Evolutionary conservation across 1,140 invertebrate genomes (phyloP).

Genomic region (Aporrectodea caliginosa): DNA sequence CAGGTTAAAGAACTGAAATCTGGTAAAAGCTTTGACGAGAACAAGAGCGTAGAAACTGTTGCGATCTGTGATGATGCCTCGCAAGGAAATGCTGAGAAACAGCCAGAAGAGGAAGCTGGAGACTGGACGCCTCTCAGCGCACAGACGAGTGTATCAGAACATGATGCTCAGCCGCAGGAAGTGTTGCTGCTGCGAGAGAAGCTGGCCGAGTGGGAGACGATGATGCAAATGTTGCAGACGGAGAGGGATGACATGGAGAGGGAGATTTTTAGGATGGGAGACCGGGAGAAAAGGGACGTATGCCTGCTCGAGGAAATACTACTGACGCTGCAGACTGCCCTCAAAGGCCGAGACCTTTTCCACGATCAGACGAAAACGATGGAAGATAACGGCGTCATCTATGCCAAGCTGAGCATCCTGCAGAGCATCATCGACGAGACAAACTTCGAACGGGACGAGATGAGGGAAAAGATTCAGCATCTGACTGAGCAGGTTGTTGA

Average conservation of each 20-base stretch:
- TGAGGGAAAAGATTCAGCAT: not conserved
- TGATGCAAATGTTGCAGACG: not conserved
- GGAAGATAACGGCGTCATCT: not conserved
- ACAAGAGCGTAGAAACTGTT: too few relatives aligned
- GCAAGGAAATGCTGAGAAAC: too few relatives aligned
- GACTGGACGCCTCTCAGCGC: too few relatives aligned
- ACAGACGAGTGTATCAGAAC: not conserved
- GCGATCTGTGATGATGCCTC: too few relatives aligned
- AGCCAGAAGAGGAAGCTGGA: too few relatives aligned
- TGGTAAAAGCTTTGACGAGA: too few relatives aligned
- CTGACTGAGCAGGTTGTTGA: not conserved
- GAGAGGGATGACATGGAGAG: not conserved
- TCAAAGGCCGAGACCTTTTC: not conserved
- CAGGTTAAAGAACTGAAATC: too few relatives aligned
- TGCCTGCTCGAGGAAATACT: not conserved
- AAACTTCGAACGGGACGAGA: not conserved
- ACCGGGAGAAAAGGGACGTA: not conserved
- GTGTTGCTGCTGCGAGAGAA: not conserved
- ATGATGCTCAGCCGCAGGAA: not conserved
- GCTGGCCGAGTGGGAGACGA: not conserved
- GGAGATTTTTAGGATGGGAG: not conserved
- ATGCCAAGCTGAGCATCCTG: not conserved
- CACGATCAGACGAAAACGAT: not conserved
- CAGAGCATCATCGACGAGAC: not conserved
- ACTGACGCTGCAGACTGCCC: not conserved